Evolutionary conservation across 2,888 invertebrate species (phyloP), one percentile per base, ranked within the genome.

Genomic region (Yponomeuta evonymella): DNA sequence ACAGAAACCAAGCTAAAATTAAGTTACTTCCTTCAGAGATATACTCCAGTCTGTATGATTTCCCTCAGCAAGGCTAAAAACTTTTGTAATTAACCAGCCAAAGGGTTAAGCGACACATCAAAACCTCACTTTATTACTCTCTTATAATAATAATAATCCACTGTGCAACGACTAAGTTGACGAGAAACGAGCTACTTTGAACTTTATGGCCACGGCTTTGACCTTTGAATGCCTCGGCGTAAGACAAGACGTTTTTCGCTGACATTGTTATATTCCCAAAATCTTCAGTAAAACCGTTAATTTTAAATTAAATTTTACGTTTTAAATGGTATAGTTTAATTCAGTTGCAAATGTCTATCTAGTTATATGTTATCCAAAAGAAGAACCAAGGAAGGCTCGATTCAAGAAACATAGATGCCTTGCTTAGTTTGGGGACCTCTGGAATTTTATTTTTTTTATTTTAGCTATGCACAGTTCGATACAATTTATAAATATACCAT

Each of bases 41-140:
- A 15, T 12, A 15, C 51, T 58, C 15, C 51, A 15, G 15, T 15
- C 48, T 48, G 10, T 48, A 67, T 67, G 67, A 67, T 67, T 67
- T 67, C 67, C 67, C 65, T 12, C 48, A 65, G 64, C 70, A 70
- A 29, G 62, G n/a, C 33, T 65, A 65, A 30, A 64, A 73, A 73
- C 73, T 73, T 73, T 70, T 62, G 70, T 69, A 71, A 73, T 73
- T 73, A 73, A 70, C 71, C 71, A 71, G 62, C 70, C 71, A 72
- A 71, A 71, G 69, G 66, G 51, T 69, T 63, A 63, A 70, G 70
- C 33, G 70, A 67, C 71, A 23, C 65, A 65, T 65, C 51, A 65
- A 65, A 65, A 65, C 65, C 65, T 23, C 65, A 29, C 65, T 65
- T 65, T 65, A 65, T 65, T 30, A 65, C 65, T 64, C 51, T 51